Percentiles rank a stretch among this genome's conserved stretches.
Conservation (phyloP, 1,140 invertebrate species). For the Bombyx mandarina region DNA sequence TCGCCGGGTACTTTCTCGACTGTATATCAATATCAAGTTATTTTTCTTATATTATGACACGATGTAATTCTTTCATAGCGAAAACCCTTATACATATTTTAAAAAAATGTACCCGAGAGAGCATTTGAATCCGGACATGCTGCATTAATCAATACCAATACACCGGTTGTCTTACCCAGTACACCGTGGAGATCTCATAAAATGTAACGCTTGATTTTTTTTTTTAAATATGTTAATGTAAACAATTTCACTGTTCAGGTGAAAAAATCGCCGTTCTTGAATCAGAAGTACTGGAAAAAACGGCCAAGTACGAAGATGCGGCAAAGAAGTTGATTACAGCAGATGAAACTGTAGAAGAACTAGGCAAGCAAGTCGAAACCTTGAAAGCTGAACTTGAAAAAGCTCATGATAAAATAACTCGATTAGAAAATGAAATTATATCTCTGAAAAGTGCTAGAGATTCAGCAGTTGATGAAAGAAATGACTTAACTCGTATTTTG, state of each 20-base stretch:
- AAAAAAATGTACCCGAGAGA: too few species aligned
- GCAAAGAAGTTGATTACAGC: conserved; percentile 75
- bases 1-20: too few species aligned
- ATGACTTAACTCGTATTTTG: conserved; percentile 77
- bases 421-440: conserved; percentile 55
- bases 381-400: conserved; percentile 74
- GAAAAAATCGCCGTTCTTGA: conserved; percentile 73
- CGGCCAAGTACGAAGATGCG: conserved; percentile 75
- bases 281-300: conserved; percentile 72
- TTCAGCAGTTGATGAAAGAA: conserved; percentile 78
- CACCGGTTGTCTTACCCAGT: neutral
- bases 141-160: neutral
- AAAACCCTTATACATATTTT: too few species aligned
- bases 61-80: too few species aligned
- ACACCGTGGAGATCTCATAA: neutral
- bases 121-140: too few species aligned
- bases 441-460: conserved; percentile 68
- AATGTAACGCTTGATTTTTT: too few species aligned
- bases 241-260: conserved; percentile 57
- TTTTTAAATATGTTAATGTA: too few species aligned
- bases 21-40: too few species aligned
- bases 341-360: conserved; percentile 74
- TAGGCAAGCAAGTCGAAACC: conserved; percentile 74
- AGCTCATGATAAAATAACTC: conserved; percentile 71
- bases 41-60: too few species aligned